A percentile compares a stretch with the other conserved stretches of the same genome.
phyloP scores from a whole-genome alignment of 2,888 invertebrate species.

The Fragum fragum region DNA sequence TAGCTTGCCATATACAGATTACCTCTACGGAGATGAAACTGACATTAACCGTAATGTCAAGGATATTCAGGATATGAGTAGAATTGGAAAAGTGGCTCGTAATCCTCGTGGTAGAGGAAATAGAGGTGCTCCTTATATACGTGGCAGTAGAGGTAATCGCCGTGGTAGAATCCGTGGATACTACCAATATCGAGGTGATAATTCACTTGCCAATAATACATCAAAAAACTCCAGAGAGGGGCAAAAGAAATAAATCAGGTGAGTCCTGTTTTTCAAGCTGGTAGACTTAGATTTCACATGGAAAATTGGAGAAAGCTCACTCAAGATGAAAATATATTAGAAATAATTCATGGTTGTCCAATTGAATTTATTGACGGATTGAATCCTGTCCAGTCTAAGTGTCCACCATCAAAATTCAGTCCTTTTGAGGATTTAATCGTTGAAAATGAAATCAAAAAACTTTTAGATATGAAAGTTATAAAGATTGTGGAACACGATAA shows the following conservation, averaged over 20 bases:
- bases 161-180: no score
- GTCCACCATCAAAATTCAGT: constrained; percentile 4
- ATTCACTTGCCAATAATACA: neutral
- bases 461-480: constrained; percentile 33
- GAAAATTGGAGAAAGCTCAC: no score
- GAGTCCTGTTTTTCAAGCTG: constrained; percentile 21
- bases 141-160: neutral
- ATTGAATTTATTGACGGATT: no score
- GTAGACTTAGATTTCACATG: constrained; percentile 20
- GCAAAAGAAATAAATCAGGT: constrained; percentile 20
- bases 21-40: constrained; percentile 49
- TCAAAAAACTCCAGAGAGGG: neutral
- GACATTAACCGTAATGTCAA: constrained; percentile 47
- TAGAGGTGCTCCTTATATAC: no score
- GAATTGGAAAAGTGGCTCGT: no score
- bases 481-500: constrained; percentile 13
- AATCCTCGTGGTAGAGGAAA: no score
- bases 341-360: constrained; percentile 30
- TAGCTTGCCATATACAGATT: no score
- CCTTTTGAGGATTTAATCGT: constrained; percentile 17
- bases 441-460: constrained; percentile 13
- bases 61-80: constrained; percentile 44
- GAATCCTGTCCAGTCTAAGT: constrained; percentile 4
- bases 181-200: no score
- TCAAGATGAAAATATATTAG: constrained; percentile 13